Percentiles rank a stretch among this genome's conserved stretches.
Conservation (phyloP, 1,140 invertebrate species). For the Drosophila sucinea region DNA sequence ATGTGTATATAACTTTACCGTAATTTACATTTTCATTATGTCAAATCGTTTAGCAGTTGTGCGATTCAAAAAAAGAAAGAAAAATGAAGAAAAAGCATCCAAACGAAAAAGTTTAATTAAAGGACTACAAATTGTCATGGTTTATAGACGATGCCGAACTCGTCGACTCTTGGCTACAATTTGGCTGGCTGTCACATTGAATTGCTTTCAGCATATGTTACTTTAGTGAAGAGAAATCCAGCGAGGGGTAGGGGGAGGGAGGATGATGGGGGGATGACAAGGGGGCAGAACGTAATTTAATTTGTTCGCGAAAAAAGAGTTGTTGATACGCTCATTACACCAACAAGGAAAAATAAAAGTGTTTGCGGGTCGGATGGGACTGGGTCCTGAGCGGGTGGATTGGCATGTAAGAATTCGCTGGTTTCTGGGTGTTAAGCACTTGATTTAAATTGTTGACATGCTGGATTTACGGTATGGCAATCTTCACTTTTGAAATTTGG, state of each 20-base stretch:
- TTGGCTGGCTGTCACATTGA: constrained; percentile 28
- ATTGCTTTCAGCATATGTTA: constrained; percentile 34
- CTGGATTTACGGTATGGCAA: not conserved
- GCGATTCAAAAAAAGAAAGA: constrained; percentile 17
- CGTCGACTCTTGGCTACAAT: constrained; percentile 31
- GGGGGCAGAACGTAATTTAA: constrained; percentile 48
- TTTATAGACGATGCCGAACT: constrained; percentile 29
- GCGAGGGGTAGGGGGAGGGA: not conserved
- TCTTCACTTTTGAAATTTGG: not conserved
- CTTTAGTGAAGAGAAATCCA: not conserved
- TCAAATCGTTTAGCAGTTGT: constrained; percentile 44
- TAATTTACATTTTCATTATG: constrained; percentile 78
- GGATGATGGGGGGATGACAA: not conserved
- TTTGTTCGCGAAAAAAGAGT: constrained; percentile 42
- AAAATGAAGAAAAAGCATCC: constrained; percentile 28
- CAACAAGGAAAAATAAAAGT: constrained; percentile 40
- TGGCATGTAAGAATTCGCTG: not conserved
- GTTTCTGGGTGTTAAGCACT: not conserved
- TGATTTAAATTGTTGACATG: not conserved
- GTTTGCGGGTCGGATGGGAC: not conserved
- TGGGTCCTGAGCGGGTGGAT: not conserved
- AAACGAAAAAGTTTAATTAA: constrained; percentile 67
- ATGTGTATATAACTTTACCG: constrained; percentile 70
- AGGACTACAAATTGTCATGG: constrained; percentile 43
- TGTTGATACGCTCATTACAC: constrained; percentile 42